A percentile compares a stretch with the other conserved stretches of the same genome.
phyloP scores from a whole-genome alignment of 30 jellyfish, hydroid and myxozoan species.

The Pelagia noctiluca region DNA sequence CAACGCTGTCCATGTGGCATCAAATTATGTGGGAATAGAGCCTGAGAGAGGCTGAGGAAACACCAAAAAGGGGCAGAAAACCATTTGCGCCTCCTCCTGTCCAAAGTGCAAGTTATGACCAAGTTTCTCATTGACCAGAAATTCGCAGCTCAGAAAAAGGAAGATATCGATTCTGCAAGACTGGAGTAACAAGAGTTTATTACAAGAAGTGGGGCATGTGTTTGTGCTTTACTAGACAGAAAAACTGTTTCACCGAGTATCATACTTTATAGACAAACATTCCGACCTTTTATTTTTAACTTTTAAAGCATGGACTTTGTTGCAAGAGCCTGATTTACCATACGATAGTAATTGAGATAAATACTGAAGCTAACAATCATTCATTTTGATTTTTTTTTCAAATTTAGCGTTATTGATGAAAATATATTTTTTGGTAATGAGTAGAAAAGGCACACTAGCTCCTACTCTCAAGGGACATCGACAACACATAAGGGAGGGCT shows the following conservation, averaged over 20 bases:
- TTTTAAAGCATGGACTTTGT: slow-evolving; percentile 12
- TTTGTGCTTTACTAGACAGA: slow-evolving; percentile 40
- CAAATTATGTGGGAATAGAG: slow-evolving; percentile 77
- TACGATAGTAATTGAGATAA: not conserved
- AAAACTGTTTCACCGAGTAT: slow-evolving; percentile 40
- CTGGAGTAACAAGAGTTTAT: slow-evolving; percentile 30
- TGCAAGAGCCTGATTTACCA: slow-evolving; percentile 15
- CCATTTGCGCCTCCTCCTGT: slow-evolving; percentile 40
- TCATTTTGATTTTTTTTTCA: too few relatives aligned
- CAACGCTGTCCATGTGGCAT: slow-evolving; percentile 69
- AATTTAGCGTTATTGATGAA: slow-evolving; percentile 2
- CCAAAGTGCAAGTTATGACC: slow-evolving; percentile 27
- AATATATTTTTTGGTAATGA: not conserved
- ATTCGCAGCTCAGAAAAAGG: slow-evolving; percentile 14
- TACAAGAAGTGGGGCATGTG: slow-evolving; percentile 37
- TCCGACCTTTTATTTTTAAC: not conserved
- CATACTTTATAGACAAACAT: slow-evolving; percentile 24
- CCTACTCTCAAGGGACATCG: too few relatives aligned
- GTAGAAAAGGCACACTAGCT: too few relatives aligned
- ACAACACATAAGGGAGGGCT: too few relatives aligned
- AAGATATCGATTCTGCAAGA: slow-evolving; percentile 27
- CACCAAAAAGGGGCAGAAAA: slow-evolving; percentile 20
- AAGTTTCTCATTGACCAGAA: slow-evolving; percentile 60
- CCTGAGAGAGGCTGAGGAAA: slow-evolving; percentile 34
- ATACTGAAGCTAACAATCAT: not conserved